Conservation (phyloP, 2,888 invertebrate genomes). For the Melitaea athalia region DNA sequence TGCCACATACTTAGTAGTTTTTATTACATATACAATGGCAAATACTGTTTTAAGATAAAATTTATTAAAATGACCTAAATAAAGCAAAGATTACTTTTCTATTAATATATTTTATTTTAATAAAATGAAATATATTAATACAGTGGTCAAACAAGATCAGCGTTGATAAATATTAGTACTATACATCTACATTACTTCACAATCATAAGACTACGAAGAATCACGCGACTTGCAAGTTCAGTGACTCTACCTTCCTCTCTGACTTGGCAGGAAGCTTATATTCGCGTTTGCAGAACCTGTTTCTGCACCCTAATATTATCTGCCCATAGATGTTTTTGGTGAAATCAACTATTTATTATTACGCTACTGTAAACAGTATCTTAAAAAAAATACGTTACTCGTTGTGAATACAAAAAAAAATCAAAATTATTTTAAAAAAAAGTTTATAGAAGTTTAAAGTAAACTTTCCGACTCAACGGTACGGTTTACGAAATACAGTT, state of each 20-base stretch:
- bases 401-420: background rate
- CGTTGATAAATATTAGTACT: conserved; percentile 1
- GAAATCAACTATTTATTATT: conserved; percentile 38
- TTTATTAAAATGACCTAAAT: too few relatives aligned
- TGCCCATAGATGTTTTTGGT: conserved; percentile 46
- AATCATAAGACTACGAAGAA: conserved; percentile 77
- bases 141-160: background rate
- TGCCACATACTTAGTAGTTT: too few relatives aligned
- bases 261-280: conserved; percentile 74
- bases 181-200: conserved; percentile 65
- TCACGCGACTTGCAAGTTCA: conserved; percentile 76
- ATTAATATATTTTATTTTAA: too few relatives aligned
- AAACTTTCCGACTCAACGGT: conserved; percentile 25
- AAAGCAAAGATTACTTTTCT: too few relatives aligned
- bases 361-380: conserved; percentile 22
- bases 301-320: conserved; percentile 71
- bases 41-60: too few relatives aligned
- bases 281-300: conserved; percentile 75
- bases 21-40: too few relatives aligned
- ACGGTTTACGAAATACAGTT: conserved; percentile 34
- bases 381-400: conserved; percentile 4
- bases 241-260: conserved; percentile 75
- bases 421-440: conserved; percentile 14
- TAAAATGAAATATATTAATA: background rate
- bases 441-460: conserved; percentile 24